Evolutionary conservation across 2,888 invertebrate species (phyloP).

Genomic region (Helleia helle): DNA sequence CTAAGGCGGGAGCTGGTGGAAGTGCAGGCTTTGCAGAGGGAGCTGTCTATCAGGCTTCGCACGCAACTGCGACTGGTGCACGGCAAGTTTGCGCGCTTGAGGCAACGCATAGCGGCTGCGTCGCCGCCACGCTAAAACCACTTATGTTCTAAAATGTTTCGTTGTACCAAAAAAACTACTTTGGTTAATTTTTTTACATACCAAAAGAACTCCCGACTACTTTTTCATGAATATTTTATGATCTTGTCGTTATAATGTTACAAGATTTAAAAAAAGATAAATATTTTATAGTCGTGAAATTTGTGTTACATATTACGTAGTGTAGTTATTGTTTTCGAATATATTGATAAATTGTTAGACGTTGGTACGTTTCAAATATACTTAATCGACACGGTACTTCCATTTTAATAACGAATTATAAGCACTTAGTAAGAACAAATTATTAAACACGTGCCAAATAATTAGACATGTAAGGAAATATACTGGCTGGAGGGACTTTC

Average conservation of each 20-base stretch:
- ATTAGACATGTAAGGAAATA: neutral
- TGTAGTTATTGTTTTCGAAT: no score
- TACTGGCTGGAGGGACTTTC: neutral
- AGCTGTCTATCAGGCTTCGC: conserved; percentile 83
- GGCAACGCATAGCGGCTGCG: conserved; percentile 78
- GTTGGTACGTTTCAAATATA: neutral
- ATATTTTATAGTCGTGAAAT: no score
- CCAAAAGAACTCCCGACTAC: no score
- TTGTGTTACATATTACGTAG: no score
- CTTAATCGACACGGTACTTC: conserved; percentile 6
- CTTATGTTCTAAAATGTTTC: no score
- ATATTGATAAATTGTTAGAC: neutral
- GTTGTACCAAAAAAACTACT: neutral
- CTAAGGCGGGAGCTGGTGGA: conserved; percentile 84
- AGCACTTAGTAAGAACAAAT: neutral
- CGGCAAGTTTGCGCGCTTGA: conserved; percentile 81
- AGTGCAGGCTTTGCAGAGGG: conserved; percentile 85
- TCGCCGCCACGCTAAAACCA: conserved; percentile 38
- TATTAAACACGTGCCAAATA: neutral
- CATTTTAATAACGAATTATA: conserved; percentile 1
- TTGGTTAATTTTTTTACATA: no score
- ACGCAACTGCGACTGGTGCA: conserved; percentile 82
- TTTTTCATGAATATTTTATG: no score
- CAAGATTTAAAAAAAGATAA: no score
- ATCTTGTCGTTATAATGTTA: no score